phyloP scores from a whole-genome alignment of 2,797 vertebrate genomes.

The Rhincodon typus region DNA sequence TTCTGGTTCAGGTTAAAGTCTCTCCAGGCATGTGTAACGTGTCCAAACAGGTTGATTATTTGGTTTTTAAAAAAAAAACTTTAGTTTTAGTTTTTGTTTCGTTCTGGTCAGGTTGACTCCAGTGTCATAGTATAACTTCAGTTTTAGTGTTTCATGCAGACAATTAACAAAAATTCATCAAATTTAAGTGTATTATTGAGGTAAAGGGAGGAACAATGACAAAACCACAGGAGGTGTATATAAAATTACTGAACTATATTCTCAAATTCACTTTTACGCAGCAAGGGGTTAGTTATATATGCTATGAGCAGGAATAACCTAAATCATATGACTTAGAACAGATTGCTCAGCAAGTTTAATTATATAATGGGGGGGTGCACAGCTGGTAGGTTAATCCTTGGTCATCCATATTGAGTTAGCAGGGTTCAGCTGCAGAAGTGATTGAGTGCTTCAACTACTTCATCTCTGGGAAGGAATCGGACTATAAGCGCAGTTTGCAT shows the following conservation, averaged over 20 bases:
- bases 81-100: not conserved
- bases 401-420: not conserved
- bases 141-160: not conserved
- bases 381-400: not conserved
- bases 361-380: not conserved
- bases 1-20: too few relatives aligned
- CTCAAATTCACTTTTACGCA: not conserved
- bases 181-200: not conserved
- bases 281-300: not conserved
- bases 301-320: not conserved
- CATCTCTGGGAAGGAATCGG: not conserved
- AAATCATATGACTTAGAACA: not conserved
- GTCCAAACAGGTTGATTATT: too few relatives aligned
- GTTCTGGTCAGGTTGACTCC: not conserved
- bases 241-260: not conserved
- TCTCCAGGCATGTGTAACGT: too few relatives aligned
- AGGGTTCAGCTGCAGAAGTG: not conserved
- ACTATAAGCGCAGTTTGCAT: not conserved
- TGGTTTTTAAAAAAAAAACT: too few relatives aligned
- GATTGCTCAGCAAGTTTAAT: not conserved
- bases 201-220: not conserved
- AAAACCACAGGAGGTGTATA: not conserved
- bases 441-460: not conserved
- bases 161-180: not conserved
- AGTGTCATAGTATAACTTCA: not conserved